A percentile compares a stretch with the other conserved stretches of the same genome.
Evolutionary conservation across 2,113 vertebrate genomes (phyloP).

Genomic region (Aptenodytes forsteri): DNA sequence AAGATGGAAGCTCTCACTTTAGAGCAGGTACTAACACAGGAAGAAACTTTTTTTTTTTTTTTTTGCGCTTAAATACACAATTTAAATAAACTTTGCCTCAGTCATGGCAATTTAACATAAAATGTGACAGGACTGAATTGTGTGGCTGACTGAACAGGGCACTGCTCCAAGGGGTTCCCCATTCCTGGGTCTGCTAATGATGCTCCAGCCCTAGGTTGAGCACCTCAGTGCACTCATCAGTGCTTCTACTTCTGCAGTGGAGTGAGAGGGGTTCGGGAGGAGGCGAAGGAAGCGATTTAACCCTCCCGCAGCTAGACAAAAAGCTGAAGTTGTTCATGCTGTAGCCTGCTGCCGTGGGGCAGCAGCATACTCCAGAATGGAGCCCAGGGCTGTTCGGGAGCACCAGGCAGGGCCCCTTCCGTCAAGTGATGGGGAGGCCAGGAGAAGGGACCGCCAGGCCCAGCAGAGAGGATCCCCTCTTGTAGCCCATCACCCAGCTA

Average conservation of each 20-base stretch:
- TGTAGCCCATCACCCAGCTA: neutral
- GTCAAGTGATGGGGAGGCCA: fast-evolving
- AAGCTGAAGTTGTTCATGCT: neutral
- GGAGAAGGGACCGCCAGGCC: neutral
- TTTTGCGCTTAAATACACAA: neutral
- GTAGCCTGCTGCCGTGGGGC: neutral
- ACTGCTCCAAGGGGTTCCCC: neutral
- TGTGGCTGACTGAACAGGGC: neutral
- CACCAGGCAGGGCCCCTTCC: neutral
- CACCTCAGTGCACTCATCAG: neutral
- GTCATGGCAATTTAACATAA: neutral
- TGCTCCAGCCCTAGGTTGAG: neutral
- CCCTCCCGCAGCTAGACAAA: neutral
- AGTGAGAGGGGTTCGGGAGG: neutral
- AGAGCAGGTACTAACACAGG: neutral
- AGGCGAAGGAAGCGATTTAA: neutral
- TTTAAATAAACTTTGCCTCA: neutral
- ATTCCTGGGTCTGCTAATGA: fast-evolving
- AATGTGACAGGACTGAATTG: neutral
- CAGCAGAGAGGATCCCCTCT: neutral
- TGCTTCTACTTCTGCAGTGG: neutral
- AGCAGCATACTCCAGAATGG: neutral
- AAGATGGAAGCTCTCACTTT: neutral
- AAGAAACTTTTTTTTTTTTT: neutral
- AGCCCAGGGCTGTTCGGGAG: fast-evolving